These are phyloP conservation scores for Druceiella hillmani DNA, from an alignment of 2,888 invertebrate genomes.

Conservation along the genomic window DNA sequence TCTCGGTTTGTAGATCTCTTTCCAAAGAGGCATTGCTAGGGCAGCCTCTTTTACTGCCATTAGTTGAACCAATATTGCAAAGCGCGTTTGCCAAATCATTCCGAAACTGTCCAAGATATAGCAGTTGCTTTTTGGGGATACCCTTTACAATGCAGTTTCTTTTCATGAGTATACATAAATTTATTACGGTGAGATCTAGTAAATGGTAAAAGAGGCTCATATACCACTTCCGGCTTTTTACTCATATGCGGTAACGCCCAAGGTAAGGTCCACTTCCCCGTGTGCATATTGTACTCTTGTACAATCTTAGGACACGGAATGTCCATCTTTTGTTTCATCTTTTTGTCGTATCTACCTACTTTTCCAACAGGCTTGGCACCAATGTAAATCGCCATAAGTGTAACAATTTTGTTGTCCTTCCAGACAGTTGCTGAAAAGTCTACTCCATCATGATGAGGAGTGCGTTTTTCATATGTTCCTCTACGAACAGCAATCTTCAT, in stretches of 20 bases:
- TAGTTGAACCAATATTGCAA: slow-evolving; percentile 1
- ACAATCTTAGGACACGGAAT: too few relatives aligned
- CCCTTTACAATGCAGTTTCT: slow-evolving; percentile 4
- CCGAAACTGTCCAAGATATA: slow-evolving; percentile 3
- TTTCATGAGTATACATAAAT: slow-evolving; percentile 6
- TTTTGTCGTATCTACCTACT: too few relatives aligned
- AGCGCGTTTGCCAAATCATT: slow-evolving; percentile 2
- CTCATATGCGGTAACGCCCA: too few relatives aligned
- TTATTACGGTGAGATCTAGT: slow-evolving; percentile 5
- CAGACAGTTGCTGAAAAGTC: slow-evolving; percentile 12
- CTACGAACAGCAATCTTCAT: slow-evolving; percentile 9
- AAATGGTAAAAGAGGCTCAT: too few relatives aligned
- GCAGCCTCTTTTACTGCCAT: slow-evolving; percentile 4
- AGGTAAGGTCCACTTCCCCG: too few relatives aligned
- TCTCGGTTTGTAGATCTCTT: too few relatives aligned
- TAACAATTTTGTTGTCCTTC: slow-evolving; percentile 19
- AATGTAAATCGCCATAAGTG: slow-evolving; percentile 14
- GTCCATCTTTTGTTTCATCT: too few relatives aligned
- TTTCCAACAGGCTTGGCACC: slow-evolving; percentile 14
- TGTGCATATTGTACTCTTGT: too few relatives aligned
- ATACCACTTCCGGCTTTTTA: too few relatives aligned
- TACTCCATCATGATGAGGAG: slow-evolving; percentile 11
- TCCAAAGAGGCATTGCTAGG: slow-evolving; percentile 7
- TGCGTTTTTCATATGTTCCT: slow-evolving; percentile 12
- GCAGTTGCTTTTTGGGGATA: slow-evolving; percentile 8